phyloP scores from a whole-genome alignment of 2,113 vertebrate species.

The Passer domesticus region DNA sequence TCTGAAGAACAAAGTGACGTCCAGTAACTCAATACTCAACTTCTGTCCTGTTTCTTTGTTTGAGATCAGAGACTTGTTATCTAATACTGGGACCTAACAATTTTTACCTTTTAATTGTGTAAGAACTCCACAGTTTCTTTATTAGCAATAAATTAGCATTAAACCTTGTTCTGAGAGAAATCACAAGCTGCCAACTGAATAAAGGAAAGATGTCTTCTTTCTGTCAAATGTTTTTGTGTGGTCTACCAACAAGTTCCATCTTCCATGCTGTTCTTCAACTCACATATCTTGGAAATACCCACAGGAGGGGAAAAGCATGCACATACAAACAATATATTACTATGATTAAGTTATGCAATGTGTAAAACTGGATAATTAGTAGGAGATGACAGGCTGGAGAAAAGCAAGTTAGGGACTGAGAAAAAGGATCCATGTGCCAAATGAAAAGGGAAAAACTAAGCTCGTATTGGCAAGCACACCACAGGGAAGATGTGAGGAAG shows the following conservation, averaged over 20 bases:
- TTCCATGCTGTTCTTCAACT: not conserved
- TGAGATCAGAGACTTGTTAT: not conserved
- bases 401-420: not conserved
- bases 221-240: not conserved
- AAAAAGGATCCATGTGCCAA: not conserved
- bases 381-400: not conserved
- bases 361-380: not conserved
- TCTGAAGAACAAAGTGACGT: slow-evolving; percentile 25
- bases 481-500: not conserved
- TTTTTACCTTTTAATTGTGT: not conserved
- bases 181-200: not conserved
- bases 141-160: not conserved
- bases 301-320: not conserved
- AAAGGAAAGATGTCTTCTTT: not conserved
- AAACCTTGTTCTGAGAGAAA: not conserved
- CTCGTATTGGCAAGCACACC: not conserved
- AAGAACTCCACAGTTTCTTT: not conserved
- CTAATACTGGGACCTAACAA: not conserved
- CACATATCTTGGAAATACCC: not conserved
- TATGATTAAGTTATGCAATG: not conserved
- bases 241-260: not conserved
- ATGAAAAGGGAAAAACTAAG: not conserved
- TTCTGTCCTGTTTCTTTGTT: not conserved
- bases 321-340: not conserved
- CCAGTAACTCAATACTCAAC: slow-evolving; percentile 7